Evolutionary conservation across 2,113 vertebrate genomes (phyloP), one percentile per base, ranked within the genome.

Genomic region (Gnathonemus echidnorhynchus): DNA sequence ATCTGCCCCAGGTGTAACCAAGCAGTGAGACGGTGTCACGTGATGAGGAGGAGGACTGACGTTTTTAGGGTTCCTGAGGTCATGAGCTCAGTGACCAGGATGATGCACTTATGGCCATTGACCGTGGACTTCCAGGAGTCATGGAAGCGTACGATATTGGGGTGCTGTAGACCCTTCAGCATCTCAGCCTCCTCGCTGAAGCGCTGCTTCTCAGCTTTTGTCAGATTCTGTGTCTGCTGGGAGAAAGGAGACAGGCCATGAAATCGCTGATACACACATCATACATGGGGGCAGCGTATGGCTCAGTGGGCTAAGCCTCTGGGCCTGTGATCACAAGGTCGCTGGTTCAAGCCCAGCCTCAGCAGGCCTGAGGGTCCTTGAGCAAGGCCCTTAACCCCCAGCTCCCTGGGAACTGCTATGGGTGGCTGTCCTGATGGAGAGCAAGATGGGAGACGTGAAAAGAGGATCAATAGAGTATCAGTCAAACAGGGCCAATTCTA

Each of bases 31-130:
- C 9, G 19, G n/a, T 7, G 10, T 62, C 19, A 50, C 21, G 13
- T 66, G 62, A 31, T 21, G 50, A 56, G 53, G 46, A n/a, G 46
- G 3, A 83, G 77, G 77, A 93, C 97, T 97, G 95, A 99, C 98
- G 97, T 99, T 94, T 99, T 99, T 9, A 99, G 96, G 0, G 98
- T 99, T 90, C 98, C 98, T 0, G 98, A 99, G 0, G 98, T 99
- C 98, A 99, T 99, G 90, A 99, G 97, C 92, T 98, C 98, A 0
- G 98, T 99, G 91, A 99, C 96, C 92, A 99, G 96, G 91, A 99
- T 96, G 45, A 97, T 98, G 95, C 97, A 97, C 92, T 97, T 96
- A 92, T 97, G 96, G 0, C 97, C 97, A 91, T 96, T 97, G 92
- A 97, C 90, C 0, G 95, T 95, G 0, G 97, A 97, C 92, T 99